Evolutionary conservation across 2,113 vertebrate genomes (phyloP), one percentile per base, ranked within the genome.

Genomic region (Cranoglanis bouderius): DNA sequence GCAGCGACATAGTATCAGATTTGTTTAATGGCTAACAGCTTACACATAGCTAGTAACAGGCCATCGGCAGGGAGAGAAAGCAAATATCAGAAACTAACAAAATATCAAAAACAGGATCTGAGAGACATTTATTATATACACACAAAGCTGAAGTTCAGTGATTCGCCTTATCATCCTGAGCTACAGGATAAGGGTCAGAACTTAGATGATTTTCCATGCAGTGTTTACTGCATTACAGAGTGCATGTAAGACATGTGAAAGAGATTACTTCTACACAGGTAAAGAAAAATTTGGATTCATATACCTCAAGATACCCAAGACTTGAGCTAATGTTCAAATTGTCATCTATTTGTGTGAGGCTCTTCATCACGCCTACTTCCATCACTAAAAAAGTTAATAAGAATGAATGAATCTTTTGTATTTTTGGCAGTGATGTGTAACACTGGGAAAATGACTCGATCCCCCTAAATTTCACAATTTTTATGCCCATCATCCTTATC

Each of bases 11-110:
- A 83, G 74, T 90, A 90, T 91, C 90, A 88, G 84, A 87, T 88
- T 90, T 85, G 80, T 88, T 92, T 82, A 90, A 90, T 89, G 88
- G 89, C 72, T 85, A 91, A 91, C 80, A 84, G 83, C 85, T 89
- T 90, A 91, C 72, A 84, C 86, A 89, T 78, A 85, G 90, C 74
- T 78, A 88, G 43, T 78, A 86, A 91, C 89, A 85, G 77, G 40
- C 70, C 51, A 84, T 84, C 78, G 72, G 89, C 57, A 84, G 24
- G 43, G 67, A 61, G 84, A n/a, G 75, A 90, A 67, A 83, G 89
- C 82, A 89, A 88, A 89, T 88, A 91, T 93, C n/a, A n/a, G n/a
- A n/a, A n/a, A n/a, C n/a, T n/a, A n/a, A n/a, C n/a, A n/a, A n/a
- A n/a, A n/a, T n/a, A n/a, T n/a, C n/a, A n/a, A n/a, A n/a, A n/a